A percentile compares a stretch with the other conserved stretches of the same genome.
Conservation (phyloP, 2,888 invertebrate genomes). For the Pomacea canaliculata region DNA sequence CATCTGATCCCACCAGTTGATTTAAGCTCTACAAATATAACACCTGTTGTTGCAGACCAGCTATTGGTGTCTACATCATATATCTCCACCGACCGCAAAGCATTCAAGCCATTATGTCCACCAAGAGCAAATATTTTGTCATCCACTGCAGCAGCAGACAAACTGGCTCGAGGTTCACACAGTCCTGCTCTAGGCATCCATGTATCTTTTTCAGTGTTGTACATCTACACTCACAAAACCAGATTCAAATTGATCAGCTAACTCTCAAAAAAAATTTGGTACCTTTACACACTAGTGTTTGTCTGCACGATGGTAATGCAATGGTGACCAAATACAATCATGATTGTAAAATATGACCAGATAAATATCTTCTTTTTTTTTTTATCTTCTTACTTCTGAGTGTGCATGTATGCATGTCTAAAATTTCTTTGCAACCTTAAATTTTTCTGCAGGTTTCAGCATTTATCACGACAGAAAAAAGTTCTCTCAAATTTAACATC, state of each 20-base stretch:
- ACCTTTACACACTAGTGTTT: too few species aligned
- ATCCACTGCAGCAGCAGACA: constrained; percentile 23
- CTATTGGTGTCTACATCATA: constrained; percentile 32
- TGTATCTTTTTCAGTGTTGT: constrained; percentile 31
- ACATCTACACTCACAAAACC: constrained; percentile 17
- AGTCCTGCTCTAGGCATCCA: constrained; percentile 28
- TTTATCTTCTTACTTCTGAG: too few species aligned
- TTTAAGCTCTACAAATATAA: neutral
- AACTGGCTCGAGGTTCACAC: constrained; percentile 31
- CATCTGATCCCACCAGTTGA: neutral
- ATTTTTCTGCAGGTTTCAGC: too few species aligned
- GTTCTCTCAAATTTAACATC: too few species aligned
- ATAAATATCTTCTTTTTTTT: too few species aligned
- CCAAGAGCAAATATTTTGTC: constrained; percentile 32
- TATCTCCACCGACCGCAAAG: constrained; percentile 30
- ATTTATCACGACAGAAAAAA: too few species aligned
- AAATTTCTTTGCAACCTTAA: neutral
- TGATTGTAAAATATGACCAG: too few species aligned
- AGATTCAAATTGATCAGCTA: neutral
- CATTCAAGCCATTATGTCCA: constrained; percentile 29
- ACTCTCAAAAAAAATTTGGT: too few species aligned
- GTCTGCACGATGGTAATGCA: too few species aligned
- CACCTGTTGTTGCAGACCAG: constrained; percentile 27
- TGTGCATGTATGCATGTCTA: too few species aligned
- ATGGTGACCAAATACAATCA: too few species aligned